These are phyloP conservation scores for Phortica variegata DNA, from an alignment of 1,140 invertebrate genomes.

Conservation along the genomic window DNA sequence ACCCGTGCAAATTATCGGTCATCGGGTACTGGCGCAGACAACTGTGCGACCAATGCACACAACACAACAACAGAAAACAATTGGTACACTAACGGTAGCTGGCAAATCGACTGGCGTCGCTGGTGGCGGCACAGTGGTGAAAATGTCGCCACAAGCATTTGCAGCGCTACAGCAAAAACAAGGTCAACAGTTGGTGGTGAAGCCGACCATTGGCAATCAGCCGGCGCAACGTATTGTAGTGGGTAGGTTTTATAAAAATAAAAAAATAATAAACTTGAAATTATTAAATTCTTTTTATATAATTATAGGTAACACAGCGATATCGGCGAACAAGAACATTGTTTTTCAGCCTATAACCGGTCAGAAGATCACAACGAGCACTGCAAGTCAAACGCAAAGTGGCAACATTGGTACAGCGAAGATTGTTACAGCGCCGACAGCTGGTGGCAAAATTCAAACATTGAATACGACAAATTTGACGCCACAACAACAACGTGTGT, in stretches of 20 bases:
- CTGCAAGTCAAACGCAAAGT: not conserved
- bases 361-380: not conserved
- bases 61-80: slow-evolving; percentile 28
- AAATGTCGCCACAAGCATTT: slow-evolving; percentile 51
- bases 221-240: slow-evolving; percentile 43
- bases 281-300: not conserved
- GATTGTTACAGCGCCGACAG: not conserved
- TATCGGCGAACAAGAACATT: slow-evolving; percentile 47
- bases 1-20: slow-evolving; percentile 38
- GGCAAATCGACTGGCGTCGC: slow-evolving; percentile 5
- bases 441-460: slow-evolving; percentile 19
- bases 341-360: slow-evolving; percentile 39
- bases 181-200: slow-evolving; percentile 28
- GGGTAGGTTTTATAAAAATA: slow-evolving; percentile 21
- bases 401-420: not conserved
- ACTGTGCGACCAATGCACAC: slow-evolving; percentile 30
- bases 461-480: slow-evolving; percentile 45
- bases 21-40: slow-evolving; percentile 36
- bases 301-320: slow-evolving; percentile 42
- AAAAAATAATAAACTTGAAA: not conserved
- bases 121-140: slow-evolving; percentile 33
- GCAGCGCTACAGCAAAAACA: slow-evolving; percentile 46
- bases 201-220: slow-evolving; percentile 3
- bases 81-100: slow-evolving; percentile 24
- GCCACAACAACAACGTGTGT: slow-evolving; percentile 56